Evolutionary conservation across 2,113 vertebrate species (phyloP).

Genomic region (Antechinus flavipes): DNA sequence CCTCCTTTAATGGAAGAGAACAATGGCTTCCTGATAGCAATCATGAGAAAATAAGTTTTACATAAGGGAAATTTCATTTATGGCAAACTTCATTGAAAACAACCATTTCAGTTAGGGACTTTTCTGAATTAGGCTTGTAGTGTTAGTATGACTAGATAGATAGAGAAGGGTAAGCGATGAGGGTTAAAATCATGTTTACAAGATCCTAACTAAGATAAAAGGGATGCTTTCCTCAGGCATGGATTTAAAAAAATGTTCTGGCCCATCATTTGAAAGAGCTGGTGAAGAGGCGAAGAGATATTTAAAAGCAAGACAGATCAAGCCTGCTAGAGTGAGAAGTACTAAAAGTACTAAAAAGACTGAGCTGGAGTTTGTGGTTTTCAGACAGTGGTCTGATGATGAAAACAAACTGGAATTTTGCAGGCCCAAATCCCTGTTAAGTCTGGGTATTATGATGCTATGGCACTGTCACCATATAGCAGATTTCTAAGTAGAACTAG

Average conservation of each 20-base stretch:
- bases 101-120: neutral
- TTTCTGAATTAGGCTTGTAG: neutral
- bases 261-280: neutral
- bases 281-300: neutral
- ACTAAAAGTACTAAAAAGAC: neutral
- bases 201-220: neutral
- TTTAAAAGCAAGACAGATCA: neutral
- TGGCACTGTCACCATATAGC: neutral
- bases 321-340: neutral
- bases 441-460: neutral
- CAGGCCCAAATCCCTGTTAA: neutral
- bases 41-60: conserved; percentile 22
- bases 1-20: neutral
- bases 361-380: neutral
- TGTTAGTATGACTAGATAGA: neutral
- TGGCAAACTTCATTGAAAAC: conserved; percentile 16
- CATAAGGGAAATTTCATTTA: conserved; percentile 27
- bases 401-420: neutral
- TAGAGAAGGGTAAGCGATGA: neutral
- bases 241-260: neutral
- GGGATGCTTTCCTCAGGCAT: conserved; percentile 17
- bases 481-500: neutral
- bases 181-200: neutral
- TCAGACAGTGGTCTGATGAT: neutral
- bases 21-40: conserved; percentile 40